A percentile compares a stretch with the other conserved stretches of the same genome.
phyloP scores from a whole-genome alignment of 2,888 invertebrate genomes.

The Pristionchus maxplancki region DNA sequence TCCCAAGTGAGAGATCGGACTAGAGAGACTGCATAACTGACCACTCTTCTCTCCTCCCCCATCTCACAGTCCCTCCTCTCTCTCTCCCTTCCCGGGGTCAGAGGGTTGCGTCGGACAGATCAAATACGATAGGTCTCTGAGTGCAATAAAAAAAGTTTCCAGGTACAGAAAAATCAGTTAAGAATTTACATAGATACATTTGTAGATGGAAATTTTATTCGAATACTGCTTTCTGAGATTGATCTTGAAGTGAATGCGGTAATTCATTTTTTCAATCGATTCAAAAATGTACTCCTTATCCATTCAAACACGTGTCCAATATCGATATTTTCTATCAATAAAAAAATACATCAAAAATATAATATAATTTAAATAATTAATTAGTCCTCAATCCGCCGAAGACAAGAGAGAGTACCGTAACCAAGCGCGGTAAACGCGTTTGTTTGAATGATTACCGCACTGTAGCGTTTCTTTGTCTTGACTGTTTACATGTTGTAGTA shows the following conservation, averaged over 20 bases:
- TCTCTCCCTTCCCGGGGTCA: background rate
- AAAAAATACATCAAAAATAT: background rate
- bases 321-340: too few relatives aligned
- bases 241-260: too few relatives aligned
- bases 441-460: background rate
- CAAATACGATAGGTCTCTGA: background rate
- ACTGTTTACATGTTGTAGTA: background rate
- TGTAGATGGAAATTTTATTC: too few relatives aligned
- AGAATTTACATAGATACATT: too few relatives aligned
- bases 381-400: background rate
- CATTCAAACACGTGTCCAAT: too few relatives aligned
- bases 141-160: too few relatives aligned
- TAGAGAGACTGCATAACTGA: background rate
- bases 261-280: too few relatives aligned
- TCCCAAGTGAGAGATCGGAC: background rate
- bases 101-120: background rate
- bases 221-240: too few relatives aligned
- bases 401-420: conserved; percentile 2
- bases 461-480: background rate
- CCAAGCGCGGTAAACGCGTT: background rate
- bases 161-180: too few relatives aligned
- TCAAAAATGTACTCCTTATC: too few relatives aligned
- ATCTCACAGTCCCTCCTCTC: background rate
- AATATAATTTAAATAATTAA: background rate
- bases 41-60: background rate